A percentile compares a stretch with the other conserved stretches of the same genome.
Evolutionary conservation across 2,888 invertebrate genomes (phyloP).

Genomic region (Atherix ibis): DNA sequence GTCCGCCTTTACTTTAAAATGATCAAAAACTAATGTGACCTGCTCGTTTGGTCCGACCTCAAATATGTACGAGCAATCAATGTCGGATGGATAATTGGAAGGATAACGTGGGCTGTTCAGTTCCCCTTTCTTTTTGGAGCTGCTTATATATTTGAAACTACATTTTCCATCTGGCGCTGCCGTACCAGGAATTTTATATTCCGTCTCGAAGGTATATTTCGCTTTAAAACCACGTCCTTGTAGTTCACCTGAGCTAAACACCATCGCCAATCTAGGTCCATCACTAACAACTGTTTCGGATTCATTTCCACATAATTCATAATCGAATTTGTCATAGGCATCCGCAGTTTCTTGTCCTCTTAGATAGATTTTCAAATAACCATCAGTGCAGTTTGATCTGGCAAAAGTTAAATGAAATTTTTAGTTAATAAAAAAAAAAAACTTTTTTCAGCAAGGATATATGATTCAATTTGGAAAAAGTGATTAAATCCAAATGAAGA

Average conservation of each 20-base stretch:
- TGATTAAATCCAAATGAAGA: too few relatives aligned
- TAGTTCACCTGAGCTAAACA: conserved; percentile 83
- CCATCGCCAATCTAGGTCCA: conserved; percentile 85
- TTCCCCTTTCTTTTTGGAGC: conserved; percentile 73
- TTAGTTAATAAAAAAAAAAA: conserved; percentile 1
- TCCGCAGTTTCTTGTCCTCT: conserved; percentile 86
- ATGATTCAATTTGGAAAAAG: too few relatives aligned
- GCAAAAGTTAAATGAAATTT: too few relatives aligned
- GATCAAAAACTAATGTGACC: conserved; percentile 79
- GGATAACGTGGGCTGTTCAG: conserved; percentile 95
- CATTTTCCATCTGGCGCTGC: conserved; percentile 85
- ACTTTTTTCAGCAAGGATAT: not conserved
- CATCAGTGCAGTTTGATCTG: conserved; percentile 63
- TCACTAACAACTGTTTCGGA: conserved; percentile 75
- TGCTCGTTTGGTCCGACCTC: conserved; percentile 74
- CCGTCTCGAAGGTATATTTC: conserved; percentile 42
- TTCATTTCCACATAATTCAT: conserved; percentile 78
- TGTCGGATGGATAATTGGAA: conserved; percentile 89
- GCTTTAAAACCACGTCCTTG: conserved; percentile 80
- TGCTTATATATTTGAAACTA: conserved; percentile 79
- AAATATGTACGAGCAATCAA: conserved; percentile 87
- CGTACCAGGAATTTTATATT: conserved; percentile 88
- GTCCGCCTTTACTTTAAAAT: conserved; percentile 77
- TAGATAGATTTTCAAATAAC: conserved; percentile 77
- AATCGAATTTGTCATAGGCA: conserved; percentile 85